Base-by-base conservation (phyloP, 2,113 vertebrate species). In the Antechinus stuartii region DNA sequence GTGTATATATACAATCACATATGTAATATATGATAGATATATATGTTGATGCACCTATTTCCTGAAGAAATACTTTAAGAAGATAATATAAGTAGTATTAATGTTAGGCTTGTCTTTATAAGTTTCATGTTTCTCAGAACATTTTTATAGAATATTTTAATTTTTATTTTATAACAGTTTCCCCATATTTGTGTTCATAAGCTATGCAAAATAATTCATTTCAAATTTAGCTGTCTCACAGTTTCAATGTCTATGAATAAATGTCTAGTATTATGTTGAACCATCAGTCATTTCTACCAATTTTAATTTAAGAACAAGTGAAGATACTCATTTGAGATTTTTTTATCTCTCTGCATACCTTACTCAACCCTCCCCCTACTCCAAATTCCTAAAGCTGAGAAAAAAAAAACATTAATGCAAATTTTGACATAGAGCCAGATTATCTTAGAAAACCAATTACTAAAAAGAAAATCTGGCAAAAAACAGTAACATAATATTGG, bases 151-250 rank as follows among this genome's bases (percentile, higher is more conserved):
- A 61, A 49, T 49, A 54, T 96, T 89, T 93, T 16, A 90, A 26
- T 14, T 90, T 90, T 90, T 50, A 52, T 49, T 52, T 90, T 90
- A 11, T 52, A 27, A 50, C 10, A 30, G 5, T 91, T 95, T 96
- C 93, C 93, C 91, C 91, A 94, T 47, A 61, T 54, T n/a, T 95
- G 24, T 95, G 91, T 96, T 97, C 97, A 91, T 97, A 68, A 95
- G 91, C 25, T 95, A 57, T 91, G 19, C 10, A 42, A 57, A 93
- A 42, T 26, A 25, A 94, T 92, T 96, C 27, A 94, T 93, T 96
- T 96, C 91, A 94, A 92, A 93, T 91, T 95, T 52, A 56, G 92
- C 95, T 96, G 93, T 96, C 96, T 54, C 90, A 92, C 93, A 94
- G 89, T 91, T 91, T 95, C 22, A 90, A 76, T 91, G 68, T 52